Base-by-base conservation (phyloP, 2,113 vertebrate species). In the Toxostoma redivivum region DNA sequence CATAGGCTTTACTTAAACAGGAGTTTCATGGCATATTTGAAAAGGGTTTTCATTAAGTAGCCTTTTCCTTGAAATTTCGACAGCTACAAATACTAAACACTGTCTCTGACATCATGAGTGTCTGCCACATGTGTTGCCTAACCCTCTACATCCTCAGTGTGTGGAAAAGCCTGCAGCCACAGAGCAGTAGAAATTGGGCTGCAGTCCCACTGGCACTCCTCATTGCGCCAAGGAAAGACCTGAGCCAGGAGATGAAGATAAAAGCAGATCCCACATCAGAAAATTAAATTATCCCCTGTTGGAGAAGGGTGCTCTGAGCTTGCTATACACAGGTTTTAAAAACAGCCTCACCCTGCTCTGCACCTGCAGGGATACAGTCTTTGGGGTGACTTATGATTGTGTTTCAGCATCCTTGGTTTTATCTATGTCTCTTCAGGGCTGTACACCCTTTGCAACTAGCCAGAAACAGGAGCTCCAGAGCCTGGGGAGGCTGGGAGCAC, bases 81-180 rank as follows among this genome's bases (percentile, higher is more conserved):
- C 82, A 84, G 92, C 85, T 93, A 95, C 88, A 93, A 94, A 95
- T 56, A 84, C 88, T 90, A 78, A 96, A 82, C 82, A 20, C 56
- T 8, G 48, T 73, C 92, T 90, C 88, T 86, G 95, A 83, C 76
- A 90, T 37, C 81, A 58, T 1, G 3, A 84, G 50, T 0, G 1
- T 23, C 79, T 90, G 90, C 48, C 92, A 45, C 88, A 51, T 31
- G 38, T 86, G 76, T 64, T 94, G 92, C 84, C 93, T 85, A 87
- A 79, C 85, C 57, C 67, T 90, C 67, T 66, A 23, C 67, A 48
- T 64, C 79, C 72, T 67, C 70, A 23, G 48, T 4, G 5, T 12
- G 2, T 37, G 70, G 40, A 90, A 81, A 78, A 35, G 60, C 37
- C 82, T 92, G 70, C 37, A 66, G 64, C 51, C 76, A 27, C 4